Evolutionary conservation across 2,888 invertebrate species (phyloP), one percentile per base, ranked within the genome.

Genomic region (Plebejus argus): DNA sequence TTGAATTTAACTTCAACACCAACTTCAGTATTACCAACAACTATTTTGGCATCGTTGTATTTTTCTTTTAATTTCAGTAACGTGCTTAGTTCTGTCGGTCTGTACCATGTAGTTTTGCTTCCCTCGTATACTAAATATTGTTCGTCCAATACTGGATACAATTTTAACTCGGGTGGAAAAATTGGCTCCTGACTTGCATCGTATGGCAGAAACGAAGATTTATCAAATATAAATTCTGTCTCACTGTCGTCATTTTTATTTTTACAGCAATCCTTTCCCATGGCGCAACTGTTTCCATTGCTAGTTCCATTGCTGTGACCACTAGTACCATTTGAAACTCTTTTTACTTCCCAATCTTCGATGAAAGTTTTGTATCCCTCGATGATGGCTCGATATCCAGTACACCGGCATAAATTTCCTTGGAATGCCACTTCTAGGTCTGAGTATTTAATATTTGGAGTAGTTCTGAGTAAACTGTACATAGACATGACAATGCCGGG

Each of bases 401-500:
- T 98, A 86, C 98, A 98, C 82, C 98, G 94, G 84, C 98, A 98
- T 18, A 98, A 90, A 82, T 95, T 95, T 86, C 97, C 97, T 94
- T 97, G 97, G 82, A 97, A 96, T 3, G 97, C 96, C 5, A 95
- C 94, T 89, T 97, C 97, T 84, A 98, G 90, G 81, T 97, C 96
- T 78, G 95, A 96, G 79, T 89, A 94, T 82, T 86, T 90, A 45
- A 94, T 89, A 79, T 86, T 86, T 77, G 83, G 86, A 78, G 85
- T 86, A 80, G 95, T 95, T 84, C 98, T 91, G 0, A 98, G 91
- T 70, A 98, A 91, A 0, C 97, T 95, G 85, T 98, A 98, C 97
- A 98, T 97, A 0, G 98, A 98, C 98, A 98, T 98, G 0, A 98
- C 97, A 81, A 98, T 97, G 18, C 98, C 98, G 1, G 98, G 98